Evolutionary conservation across 2,113 vertebrate genomes (phyloP), one percentile per base, ranked within the genome.

Genomic region (Callionymus lyra): DNA sequence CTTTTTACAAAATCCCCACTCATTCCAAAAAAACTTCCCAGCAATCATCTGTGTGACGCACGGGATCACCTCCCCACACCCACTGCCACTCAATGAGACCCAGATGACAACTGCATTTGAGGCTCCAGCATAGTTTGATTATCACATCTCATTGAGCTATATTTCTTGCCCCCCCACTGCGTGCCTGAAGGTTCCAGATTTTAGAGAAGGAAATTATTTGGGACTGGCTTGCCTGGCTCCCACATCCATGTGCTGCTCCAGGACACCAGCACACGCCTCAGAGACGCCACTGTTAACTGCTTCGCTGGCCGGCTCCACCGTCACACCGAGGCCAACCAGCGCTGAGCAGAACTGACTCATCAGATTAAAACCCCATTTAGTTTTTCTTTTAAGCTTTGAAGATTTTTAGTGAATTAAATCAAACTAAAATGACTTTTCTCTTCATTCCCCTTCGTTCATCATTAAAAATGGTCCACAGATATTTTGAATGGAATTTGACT

Each of bases 231-330:
- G 34, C 47, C 53, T 55, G 51, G 52, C 63, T 12, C 13, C 19
- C 18, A 44, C 53, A 38, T 51, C 47, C 39, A 47, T 14, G 47
- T 9, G 39, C 50, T 50, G 70, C 59, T 71, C 58, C 68, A 79
- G 54, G 66, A 61, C 53, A 39, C 58, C 44, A 39, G 35, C 57
- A 50, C 67, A 72, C 49, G 56, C 62, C 72, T 68, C 49, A 44
- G 58, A 63, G 74, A 81, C 68, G 80, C 66, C 76, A 71, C 62
- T 56, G 32, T 74, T 77, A 65, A 70, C 60, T 58, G 49, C 63
- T 46, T 49, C 56, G 59, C 59, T 71, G 50, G 27, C 41, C 56
- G 52, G 63, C 69, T 55, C 51, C 63, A 59, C 21, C 4, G 21
- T 27, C 21, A 8, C 56, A 62, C 63, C 56, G 67, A 59, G 47